Conservation (phyloP, 2,888 invertebrate genomes). For the Taenaris catops region DNA sequence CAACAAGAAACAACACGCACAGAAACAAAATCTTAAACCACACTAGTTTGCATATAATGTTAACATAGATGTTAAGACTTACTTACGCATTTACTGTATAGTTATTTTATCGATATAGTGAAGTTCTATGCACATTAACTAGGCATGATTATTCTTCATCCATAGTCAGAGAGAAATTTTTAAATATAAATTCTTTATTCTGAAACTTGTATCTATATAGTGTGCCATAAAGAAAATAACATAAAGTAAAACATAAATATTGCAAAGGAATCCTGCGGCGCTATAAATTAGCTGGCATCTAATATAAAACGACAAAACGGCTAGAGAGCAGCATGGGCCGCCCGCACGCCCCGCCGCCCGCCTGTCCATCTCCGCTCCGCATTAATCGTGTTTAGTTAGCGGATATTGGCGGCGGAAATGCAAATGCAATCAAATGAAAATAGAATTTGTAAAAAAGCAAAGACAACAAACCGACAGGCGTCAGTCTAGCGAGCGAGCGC, state of each 20-base stretch:
- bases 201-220: constrained; percentile 2
- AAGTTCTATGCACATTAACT: too few relatives aligned
- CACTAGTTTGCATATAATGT: too few relatives aligned
- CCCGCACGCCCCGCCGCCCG: constrained; percentile 42
- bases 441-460: constrained; percentile 77
- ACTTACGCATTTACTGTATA: too few relatives aligned
- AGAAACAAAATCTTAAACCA: too few relatives aligned
- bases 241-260: constrained; percentile 14
- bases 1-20: too few relatives aligned
- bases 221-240: constrained; percentile 5
- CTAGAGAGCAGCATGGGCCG: constrained; percentile 55
- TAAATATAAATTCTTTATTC: too few relatives aligned
- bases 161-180: too few relatives aligned
- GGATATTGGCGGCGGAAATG: constrained; percentile 80
- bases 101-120: too few relatives aligned
- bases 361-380: constrained; percentile 73
- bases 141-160: too few relatives aligned
- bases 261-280: constrained; percentile 44
- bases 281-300: constrained; percentile 76
- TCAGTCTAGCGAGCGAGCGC: constrained; percentile 68
- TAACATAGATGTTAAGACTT: too few relatives aligned
- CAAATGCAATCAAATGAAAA: constrained; percentile 80
- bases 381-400: constrained; percentile 81
- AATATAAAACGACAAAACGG: constrained; percentile 78
- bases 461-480: constrained; percentile 78